Evolutionary conservation across 2,888 invertebrate genomes (phyloP), one percentile per base, ranked within the genome.

Genomic region (Scaptomyza parva): DNA sequence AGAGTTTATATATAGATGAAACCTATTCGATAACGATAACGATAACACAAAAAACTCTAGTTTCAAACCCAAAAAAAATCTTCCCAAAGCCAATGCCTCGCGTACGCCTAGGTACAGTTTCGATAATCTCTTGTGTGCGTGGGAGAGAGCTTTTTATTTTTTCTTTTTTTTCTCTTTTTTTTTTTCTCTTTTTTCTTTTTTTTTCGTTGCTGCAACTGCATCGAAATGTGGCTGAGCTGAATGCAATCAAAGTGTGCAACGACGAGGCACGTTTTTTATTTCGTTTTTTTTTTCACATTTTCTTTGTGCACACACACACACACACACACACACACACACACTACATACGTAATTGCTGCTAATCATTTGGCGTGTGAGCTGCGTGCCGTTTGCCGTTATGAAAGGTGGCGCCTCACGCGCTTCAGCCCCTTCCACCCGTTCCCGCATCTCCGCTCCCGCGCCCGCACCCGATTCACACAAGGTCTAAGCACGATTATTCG

Each of bases 331-430:
- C n/a, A 37, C 20, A 3, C 14, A 8, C 17, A 8, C 11, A 24
- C n/a, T 6, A n/a, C 2, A 1, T 47, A 50, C 54, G 50, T 71
- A 72, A 62, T 76, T 75, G 72, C 22, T 45, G 45, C 62, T 75
- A 76, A 76, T 76, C 76, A 76, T 53, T 66, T 37, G 57, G 57
- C 64, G 71, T 75, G 69, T 64, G 75, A 61, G 75, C 58, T 76
- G 75, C 72, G 72, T 65, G 75, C 64, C 48, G 52, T 50, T 37
- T 71, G 53, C 53, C 47, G 51, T 39, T 60, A 40, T 61, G 54
- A 62, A 45, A 45, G 55, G 63, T 73, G 76, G 70, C 75, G 75
- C 75, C 75, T 54, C 54, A 40, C 41, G 72, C 54, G 69, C 35
- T 17, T 14, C 26, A 30, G 17, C 45, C 5, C 45, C 1, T 14